Evolutionary conservation across 2,888 invertebrate species (phyloP).

Genomic region (Eupithecia abbreviata): DNA sequence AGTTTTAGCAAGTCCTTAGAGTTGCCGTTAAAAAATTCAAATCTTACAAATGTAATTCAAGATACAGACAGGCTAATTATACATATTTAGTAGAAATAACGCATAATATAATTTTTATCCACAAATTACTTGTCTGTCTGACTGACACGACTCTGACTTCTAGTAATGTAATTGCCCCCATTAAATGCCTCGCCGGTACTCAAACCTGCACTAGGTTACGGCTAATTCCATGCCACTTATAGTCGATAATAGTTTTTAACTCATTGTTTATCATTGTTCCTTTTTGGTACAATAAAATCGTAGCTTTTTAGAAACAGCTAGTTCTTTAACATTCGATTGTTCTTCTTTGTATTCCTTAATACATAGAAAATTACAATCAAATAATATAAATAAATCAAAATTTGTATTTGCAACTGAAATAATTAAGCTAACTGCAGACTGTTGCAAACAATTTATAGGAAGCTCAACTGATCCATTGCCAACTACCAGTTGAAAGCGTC

Average conservation of each 20-base stretch:
- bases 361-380: background rate
- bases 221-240: constrained; percentile 9
- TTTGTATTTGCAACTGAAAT: too few species aligned
- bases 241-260: constrained; percentile 22
- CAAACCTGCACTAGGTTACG: constrained; percentile 10
- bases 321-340: background rate
- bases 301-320: constrained; percentile 11
- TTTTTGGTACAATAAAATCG: constrained; percentile 24
- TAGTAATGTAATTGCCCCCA: constrained; percentile 25
- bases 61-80: constrained; percentile 14
- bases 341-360: background rate
- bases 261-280: constrained; percentile 24
- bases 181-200: constrained; percentile 16
- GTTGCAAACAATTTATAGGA: too few species aligned
- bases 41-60: background rate
- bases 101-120: constrained; percentile 24
- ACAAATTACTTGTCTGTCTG: constrained; percentile 30
- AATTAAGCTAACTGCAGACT: too few species aligned
- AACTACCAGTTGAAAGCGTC: too few species aligned
- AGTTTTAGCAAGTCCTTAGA: too few species aligned
- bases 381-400: too few species aligned
- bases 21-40: background rate
- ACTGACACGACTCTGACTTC: constrained; percentile 14
- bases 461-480: too few species aligned
- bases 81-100: background rate